Conservation (phyloP, 2,113 vertebrate species). For the Myotis lucifugus region DNA sequence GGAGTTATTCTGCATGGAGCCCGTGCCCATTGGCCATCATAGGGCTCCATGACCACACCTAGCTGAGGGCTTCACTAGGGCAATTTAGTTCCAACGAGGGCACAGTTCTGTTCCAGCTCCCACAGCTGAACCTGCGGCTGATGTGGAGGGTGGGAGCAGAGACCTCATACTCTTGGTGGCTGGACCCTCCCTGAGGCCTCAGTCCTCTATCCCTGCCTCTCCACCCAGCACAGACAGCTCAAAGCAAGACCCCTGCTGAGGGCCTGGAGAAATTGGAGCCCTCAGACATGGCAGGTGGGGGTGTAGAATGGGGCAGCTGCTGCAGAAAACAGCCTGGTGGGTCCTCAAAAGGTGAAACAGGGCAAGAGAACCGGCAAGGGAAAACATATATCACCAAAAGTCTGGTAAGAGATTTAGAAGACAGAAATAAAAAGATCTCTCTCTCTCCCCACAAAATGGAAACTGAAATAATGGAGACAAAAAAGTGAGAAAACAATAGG, state of each 20-base stretch:
- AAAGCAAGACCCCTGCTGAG: not conserved
- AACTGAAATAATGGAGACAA: not conserved
- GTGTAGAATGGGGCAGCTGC: too few species aligned
- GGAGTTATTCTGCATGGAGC: not conserved
- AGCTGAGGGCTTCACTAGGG: not conserved
- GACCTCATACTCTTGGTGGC: not conserved
- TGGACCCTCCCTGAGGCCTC: not conserved
- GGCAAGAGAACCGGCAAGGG: not conserved
- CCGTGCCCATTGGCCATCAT: not conserved
- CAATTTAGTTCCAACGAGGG: not conserved
- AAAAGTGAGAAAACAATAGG: not conserved
- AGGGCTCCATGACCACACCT: not conserved
- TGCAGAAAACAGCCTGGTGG: too few species aligned
- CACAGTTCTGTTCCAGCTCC: accelerated
- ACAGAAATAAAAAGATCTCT: not conserved
- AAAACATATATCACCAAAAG: not conserved
- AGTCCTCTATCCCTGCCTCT: not conserved
- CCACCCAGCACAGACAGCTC: not conserved
- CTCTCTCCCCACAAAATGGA: not conserved
- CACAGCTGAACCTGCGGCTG: not conserved
- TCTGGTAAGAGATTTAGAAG: not conserved
- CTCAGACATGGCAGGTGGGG: too few species aligned
- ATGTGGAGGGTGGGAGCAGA: not conserved
- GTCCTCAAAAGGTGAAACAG: not conserved
- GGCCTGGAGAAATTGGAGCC: too few species aligned